phyloP scores from a whole-genome alignment of 2,797 vertebrate species.

The Platalea minor region DNA sequence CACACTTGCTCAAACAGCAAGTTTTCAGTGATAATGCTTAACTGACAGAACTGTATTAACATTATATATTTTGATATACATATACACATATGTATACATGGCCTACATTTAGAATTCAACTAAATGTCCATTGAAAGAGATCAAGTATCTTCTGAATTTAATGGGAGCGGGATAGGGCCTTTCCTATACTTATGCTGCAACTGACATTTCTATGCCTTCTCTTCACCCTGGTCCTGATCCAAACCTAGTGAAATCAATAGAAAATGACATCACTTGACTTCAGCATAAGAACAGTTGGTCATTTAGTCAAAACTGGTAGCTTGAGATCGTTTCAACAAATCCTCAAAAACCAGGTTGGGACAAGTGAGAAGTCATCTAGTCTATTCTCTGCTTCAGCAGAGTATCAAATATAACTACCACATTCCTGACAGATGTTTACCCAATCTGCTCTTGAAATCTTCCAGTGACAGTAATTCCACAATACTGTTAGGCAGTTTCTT shows the following conservation, averaged over 20 bases:
- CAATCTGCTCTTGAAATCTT: slow-evolving; percentile 39
- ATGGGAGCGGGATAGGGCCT: not conserved
- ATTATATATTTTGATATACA: not conserved
- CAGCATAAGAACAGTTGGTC: not conserved
- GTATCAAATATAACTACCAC: slow-evolving; percentile 14
- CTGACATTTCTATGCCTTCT: not conserved
- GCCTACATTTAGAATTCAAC: not conserved
- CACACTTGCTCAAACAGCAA: not conserved
- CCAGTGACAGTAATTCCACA: not conserved
- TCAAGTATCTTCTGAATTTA: not conserved
- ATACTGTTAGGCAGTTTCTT: not conserved
- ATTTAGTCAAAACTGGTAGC: slow-evolving; percentile 26
- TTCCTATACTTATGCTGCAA: not conserved
- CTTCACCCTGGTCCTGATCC: not conserved
- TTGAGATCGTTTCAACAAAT: slow-evolving; percentile 27
- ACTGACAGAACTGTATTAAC: not conserved
- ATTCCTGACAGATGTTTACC: slow-evolving; percentile 50
- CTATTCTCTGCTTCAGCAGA: slow-evolving; percentile 23
- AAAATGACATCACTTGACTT: not conserved
- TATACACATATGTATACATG: not conserved
- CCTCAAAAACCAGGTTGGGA: slow-evolving; percentile 6
- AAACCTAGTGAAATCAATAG: not conserved
- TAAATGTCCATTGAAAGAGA: not conserved
- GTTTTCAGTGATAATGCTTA: not conserved
- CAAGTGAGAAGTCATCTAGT: slow-evolving; percentile 41